Conservation (phyloP, 2,113 vertebrate species). For the Aythya baeri region DNA sequence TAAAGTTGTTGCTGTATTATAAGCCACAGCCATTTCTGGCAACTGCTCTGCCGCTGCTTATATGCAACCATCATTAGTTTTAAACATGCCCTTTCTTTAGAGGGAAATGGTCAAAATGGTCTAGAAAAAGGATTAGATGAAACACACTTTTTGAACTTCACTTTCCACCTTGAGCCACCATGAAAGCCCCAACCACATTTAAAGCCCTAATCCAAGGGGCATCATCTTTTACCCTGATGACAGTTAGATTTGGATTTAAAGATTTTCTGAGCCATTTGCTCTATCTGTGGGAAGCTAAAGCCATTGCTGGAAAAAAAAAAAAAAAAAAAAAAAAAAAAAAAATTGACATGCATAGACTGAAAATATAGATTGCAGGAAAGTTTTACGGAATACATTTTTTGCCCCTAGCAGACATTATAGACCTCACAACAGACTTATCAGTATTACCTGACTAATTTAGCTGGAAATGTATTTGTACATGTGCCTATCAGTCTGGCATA, state of each 20-base stretch:
- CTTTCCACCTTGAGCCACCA: neutral
- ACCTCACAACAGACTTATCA: constrained; percentile 30
- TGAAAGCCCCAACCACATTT: neutral
- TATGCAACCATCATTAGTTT: neutral
- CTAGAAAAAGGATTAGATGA: neutral
- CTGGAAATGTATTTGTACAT: neutral
- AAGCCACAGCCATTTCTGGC: neutral
- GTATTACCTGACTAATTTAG: constrained; percentile 55
- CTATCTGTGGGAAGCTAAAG: constrained; percentile 35
- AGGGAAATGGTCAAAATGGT: neutral
- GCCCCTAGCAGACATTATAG: constrained; percentile 30
- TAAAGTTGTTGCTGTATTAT: neutral
- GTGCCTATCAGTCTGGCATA: constrained; percentile 62
- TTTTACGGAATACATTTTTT: constrained; percentile 5
- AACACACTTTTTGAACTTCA: neutral
- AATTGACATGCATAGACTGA: constrained; percentile 53
- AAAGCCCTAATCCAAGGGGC: neutral
- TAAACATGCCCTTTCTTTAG: neutral
- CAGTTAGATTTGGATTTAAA: constrained; percentile 29
- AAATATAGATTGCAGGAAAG: constrained; percentile 55
- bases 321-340: constrained; percentile 38
- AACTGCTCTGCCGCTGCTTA: neutral
- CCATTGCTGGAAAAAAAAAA: constrained; percentile 59
- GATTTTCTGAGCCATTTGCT: constrained; percentile 39
- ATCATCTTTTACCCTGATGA: neutral